Evolutionary conservation across 2,797 vertebrate species (phyloP), one percentile per base, ranked within the genome.

Genomic region (Hylomyscus alleni): DNA sequence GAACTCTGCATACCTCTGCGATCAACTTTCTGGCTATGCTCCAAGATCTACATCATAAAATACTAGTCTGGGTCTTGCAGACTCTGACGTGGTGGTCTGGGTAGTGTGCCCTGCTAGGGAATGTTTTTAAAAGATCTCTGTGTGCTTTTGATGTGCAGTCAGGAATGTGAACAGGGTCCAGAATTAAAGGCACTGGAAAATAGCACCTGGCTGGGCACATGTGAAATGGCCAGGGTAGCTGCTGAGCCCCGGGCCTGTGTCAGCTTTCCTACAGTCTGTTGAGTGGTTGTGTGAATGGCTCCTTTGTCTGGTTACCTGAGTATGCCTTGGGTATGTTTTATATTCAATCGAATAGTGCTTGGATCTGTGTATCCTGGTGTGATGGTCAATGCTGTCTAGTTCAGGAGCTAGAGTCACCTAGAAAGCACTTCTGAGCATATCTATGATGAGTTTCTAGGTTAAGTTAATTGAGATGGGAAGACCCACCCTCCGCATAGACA

Each of bases 21-120:
- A 13, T 47, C 10, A 0, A 12, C 0, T 3, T 6, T 52, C 26
- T 17, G 50, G 60, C 81, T 47, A 1, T 31, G 52, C 0, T 0
- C 88, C 7, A 7, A n/a, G 15, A 13, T 40, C 65, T 58, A n/a
- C 69, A 56, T 20, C 19, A 31, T 44, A 7, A 67, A 67, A 26
- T 3, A 0, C 72, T 6, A 7, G 31, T 54, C 72, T 1, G 3
- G 58, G 6, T 50, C 26, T 52, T 4, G 7, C 24, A 62, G 15
- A 47, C 22, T 22, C 90, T 19, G 37, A 13, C 3, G 6, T 14
- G 24, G 6, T 26, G 15, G n/a, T 85, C 80, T 17, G 3, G 9
- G 84, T 10, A 0, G 31, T 3, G 1, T 12, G 29, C 60, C 62
- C 29, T 62, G 44, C 24, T 1, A 0, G 17, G 14, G 13, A 22